A percentile compares a stretch with the other conserved stretches of the same genome.
These are phyloP conservation scores for Manis crassicaudata DNA, from an alignment of 2,797 vertebrate genomes.

Conservation along the genomic window DNA sequence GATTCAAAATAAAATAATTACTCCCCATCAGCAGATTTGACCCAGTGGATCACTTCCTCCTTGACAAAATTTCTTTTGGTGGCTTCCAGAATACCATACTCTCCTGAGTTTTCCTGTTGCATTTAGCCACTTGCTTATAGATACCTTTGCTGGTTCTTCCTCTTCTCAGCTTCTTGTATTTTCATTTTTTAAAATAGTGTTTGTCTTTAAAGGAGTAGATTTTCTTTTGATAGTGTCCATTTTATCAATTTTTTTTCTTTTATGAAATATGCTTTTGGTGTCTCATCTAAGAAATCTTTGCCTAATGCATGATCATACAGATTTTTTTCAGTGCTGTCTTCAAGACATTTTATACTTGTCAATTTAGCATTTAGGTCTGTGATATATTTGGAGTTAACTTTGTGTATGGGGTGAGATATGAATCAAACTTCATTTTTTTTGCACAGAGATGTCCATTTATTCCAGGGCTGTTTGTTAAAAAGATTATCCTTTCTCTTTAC, in stretches of 20 bases:
- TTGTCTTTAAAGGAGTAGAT: not conserved
- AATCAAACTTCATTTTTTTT: not conserved
- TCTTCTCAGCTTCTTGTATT: not conserved
- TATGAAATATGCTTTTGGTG: not conserved
- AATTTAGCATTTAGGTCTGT: not conserved
- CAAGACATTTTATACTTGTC: slow-evolving; percentile 12
- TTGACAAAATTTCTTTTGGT: not conserved
- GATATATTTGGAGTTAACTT: not conserved
- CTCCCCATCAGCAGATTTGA: not conserved
- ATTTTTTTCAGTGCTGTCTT: not conserved
- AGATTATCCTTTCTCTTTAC: not conserved
- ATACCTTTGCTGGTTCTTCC: not conserved
- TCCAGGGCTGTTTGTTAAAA: not conserved
- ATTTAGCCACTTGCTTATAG: not conserved
- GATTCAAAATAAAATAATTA: not conserved
- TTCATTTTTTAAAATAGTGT: not conserved
- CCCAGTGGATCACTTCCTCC: not conserved
- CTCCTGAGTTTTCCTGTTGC: not conserved
- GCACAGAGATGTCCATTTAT: not conserved
- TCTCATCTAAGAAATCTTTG: not conserved
- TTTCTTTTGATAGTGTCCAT: not conserved
- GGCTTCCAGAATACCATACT: not conserved
- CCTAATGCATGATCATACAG: not conserved
- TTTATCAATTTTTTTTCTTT: not conserved
- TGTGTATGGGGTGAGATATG: not conserved